A percentile compares a stretch with the other conserved stretches of the same genome.
Conservation (phyloP, 1,140 invertebrate genomes). For the Cydia amplana region DNA sequence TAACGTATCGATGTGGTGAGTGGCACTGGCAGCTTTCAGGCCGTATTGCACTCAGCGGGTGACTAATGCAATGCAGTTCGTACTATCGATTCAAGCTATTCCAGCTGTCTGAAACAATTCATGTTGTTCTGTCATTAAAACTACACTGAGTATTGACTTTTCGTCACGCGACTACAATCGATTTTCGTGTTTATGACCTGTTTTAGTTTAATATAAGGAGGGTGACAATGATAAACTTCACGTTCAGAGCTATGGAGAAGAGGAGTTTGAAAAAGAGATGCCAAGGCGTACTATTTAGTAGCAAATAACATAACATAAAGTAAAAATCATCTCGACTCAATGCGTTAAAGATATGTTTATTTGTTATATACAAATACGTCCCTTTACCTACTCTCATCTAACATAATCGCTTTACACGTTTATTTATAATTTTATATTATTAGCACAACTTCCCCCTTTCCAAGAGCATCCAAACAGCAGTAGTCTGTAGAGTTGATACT, state of each 20-base stretch:
- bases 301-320: too few species aligned
- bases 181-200: neutral
- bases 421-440: neutral
- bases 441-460: neutral
- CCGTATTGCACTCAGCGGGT: conserved; percentile 8
- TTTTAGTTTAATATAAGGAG: too few species aligned
- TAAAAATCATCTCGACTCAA: too few species aligned
- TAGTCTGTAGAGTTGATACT: neutral
- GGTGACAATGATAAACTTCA: too few species aligned
- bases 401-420: neutral
- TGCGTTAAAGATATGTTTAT: too few species aligned
- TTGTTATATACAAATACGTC: too few species aligned
- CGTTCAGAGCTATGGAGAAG: neutral
- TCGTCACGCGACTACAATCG: neutral
- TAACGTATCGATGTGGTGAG: neutral
- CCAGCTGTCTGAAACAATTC: neutral
- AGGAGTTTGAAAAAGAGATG: neutral
- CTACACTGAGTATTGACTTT: neutral
- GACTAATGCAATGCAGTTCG: conserved; percentile 8
- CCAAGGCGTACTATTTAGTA: neutral
- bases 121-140: neutral
- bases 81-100: neutral
- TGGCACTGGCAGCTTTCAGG: neutral
- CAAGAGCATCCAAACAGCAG: neutral
- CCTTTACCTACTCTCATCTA: neutral